Evolutionary conservation across 2,888 invertebrate genomes (phyloP).

Genomic region (Magallana nippona): DNA sequence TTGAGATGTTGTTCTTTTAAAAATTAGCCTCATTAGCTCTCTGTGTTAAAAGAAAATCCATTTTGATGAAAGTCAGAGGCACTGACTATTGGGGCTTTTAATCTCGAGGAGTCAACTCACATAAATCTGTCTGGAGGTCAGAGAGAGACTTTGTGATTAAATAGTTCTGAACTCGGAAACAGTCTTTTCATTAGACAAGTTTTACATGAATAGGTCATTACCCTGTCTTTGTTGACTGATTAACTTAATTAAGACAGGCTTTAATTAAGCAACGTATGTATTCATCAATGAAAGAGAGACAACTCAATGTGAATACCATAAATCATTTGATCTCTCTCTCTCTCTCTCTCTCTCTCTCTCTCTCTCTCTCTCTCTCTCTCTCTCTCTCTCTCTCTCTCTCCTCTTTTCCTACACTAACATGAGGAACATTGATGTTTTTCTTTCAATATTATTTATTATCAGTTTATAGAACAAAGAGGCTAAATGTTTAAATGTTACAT

Average conservation of each 20-base stretch:
- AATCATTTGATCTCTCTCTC: not conserved
- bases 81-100: not conserved
- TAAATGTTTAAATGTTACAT: no score
- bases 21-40: constrained; percentile 26
- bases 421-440: no score
- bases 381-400: no score
- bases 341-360: not conserved
- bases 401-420: not conserved
- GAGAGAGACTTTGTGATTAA: not conserved
- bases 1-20: not conserved
- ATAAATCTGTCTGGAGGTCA: not conserved
- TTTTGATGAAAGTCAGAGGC: constrained; percentile 31
- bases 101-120: not conserved
- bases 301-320: not conserved
- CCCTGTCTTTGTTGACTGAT: not conserved
- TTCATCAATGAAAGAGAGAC: not conserved
- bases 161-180: not conserved
- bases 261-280: not conserved
- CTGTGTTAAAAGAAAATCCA: not conserved
- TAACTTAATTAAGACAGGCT: not conserved
- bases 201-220: not conserved
- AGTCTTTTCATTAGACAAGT: constrained; percentile 4
- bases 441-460: no score
- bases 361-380: constrained; percentile 11
- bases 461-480: no score